Evolutionary conservation across 2,113 vertebrate genomes (phyloP).

Genomic region (Okapia johnstoni): DNA sequence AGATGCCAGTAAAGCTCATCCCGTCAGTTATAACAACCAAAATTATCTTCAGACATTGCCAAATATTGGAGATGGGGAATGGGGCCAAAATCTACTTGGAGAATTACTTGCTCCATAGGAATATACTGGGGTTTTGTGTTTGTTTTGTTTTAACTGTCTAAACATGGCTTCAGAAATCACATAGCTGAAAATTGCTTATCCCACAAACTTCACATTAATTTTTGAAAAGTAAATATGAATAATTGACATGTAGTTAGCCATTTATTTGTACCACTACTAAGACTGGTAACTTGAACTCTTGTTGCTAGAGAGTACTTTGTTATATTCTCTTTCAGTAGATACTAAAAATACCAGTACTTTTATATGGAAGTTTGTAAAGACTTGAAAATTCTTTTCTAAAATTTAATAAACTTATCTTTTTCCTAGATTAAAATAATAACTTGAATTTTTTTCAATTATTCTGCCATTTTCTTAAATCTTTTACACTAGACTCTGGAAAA

Average conservation of each 20-base stretch:
- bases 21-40: not conserved
- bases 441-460: conserved; percentile 3
- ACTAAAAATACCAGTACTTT: not conserved
- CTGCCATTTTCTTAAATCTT: not conserved
- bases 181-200: not conserved
- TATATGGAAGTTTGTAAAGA: not conserved
- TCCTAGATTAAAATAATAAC: not conserved
- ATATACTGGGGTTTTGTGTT: not conserved
- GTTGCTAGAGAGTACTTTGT: not conserved
- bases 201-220: not conserved
- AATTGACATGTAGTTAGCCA: not conserved
- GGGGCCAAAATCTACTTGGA: not conserved
- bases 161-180: not conserved
- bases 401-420: not conserved
- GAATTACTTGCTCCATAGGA: not conserved
- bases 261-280: not conserved
- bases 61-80: not conserved
- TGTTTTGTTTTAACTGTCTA: not conserved
- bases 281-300: not conserved
- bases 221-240: not conserved
- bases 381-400: not conserved
- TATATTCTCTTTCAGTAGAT: not conserved
- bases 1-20: not conserved
- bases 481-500: not conserved
- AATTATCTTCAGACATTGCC: not conserved